Conservation (phyloP, 2,113 vertebrate species). For the Malurus alboscapulatus region DNA sequence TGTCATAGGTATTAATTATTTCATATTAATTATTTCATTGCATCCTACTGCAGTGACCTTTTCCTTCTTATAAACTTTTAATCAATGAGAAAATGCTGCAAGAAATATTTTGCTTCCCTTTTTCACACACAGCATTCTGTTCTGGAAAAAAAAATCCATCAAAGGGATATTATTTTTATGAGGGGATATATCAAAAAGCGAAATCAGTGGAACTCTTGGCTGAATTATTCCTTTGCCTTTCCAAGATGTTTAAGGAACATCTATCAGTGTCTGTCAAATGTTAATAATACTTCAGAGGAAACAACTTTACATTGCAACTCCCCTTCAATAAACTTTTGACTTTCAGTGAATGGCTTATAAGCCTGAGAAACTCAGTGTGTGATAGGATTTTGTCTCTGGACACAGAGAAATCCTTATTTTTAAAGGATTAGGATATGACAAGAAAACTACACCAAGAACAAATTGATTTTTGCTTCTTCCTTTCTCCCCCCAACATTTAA, state of each 20-base stretch:
- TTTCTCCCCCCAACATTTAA: fast-evolving
- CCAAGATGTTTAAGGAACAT: conserved; percentile 16
- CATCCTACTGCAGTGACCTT: conserved; percentile 36
- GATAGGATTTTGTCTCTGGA: background rate
- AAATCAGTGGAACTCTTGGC: conserved; percentile 20
- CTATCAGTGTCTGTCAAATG: conserved; percentile 36
- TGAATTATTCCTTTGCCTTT: conserved; percentile 44
- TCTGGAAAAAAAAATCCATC: conserved; percentile 43
- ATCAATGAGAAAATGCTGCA: conserved; percentile 33
- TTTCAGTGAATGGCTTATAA: conserved; percentile 15
- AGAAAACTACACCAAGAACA: background rate
- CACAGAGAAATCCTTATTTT: conserved; percentile 2
- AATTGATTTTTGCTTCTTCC: background rate
- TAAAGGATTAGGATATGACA: background rate
- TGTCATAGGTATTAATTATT: conserved; percentile 61
- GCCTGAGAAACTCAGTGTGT: background rate
- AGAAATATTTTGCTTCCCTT: conserved; percentile 60
- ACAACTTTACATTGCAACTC: conserved; percentile 17
- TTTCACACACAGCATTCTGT: conserved; percentile 45
- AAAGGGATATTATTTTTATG: conserved; percentile 58
- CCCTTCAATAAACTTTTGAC: conserved; percentile 19
- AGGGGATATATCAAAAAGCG: conserved; percentile 34
- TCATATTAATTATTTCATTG: conserved; percentile 64
- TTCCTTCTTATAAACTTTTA: background rate
- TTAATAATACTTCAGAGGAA: conserved; percentile 10